Percentiles rank a stretch among this genome's conserved stretches.
Evolutionary conservation across 1,140 invertebrate species (phyloP).

Genomic region (Delia radicum): DNA sequence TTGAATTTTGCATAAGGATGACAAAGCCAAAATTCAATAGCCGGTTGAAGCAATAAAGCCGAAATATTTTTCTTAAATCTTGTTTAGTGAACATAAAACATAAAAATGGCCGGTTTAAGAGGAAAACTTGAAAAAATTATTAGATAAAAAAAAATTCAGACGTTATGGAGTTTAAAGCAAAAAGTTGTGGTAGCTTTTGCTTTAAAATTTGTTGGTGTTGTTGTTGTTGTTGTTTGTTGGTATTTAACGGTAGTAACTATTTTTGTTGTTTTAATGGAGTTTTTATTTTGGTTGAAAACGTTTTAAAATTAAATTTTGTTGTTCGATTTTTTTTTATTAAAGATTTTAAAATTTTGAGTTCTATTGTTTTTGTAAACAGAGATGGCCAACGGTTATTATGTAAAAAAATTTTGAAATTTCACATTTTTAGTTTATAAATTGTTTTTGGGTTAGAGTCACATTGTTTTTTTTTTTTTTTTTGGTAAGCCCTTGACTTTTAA

Average conservation of each 20-base stretch:
- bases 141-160: conserved; percentile 2
- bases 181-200: neutral
- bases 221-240: neutral
- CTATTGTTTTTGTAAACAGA: conserved; percentile 16
- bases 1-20: neutral
- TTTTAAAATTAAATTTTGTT: neutral
- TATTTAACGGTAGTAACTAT: neutral
- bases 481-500: neutral
- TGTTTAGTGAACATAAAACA: neutral
- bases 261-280: neutral
- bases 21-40: neutral
- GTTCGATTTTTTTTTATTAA: neutral
- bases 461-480: conserved; percentile 6
- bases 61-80: neutral
- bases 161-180: neutral
- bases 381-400: conserved; percentile 13
- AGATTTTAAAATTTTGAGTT: conserved; percentile 4
- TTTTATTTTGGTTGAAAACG: neutral
- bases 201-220: conserved; percentile 1
- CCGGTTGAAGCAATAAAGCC: no score
- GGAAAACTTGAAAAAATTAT: neutral
- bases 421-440: neutral
- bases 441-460: neutral
- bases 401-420: neutral
- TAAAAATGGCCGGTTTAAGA: neutral